These are phyloP conservation scores for Sicus ferrugineus DNA, from an alignment of 2,888 invertebrate species.

Conservation along the genomic window DNA sequence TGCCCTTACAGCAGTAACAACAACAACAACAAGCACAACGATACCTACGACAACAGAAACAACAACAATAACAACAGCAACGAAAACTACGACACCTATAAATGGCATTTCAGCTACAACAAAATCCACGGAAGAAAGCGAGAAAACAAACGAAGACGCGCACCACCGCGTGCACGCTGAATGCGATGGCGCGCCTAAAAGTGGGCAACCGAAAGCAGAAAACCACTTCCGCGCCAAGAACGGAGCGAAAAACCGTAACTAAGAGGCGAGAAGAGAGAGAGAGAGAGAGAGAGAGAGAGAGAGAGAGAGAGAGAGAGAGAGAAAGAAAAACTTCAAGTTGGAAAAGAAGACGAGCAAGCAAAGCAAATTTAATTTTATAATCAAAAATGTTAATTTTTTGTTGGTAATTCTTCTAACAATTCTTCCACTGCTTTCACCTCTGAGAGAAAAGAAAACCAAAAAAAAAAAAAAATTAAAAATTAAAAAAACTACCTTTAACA, in stretches of 20 bases:
- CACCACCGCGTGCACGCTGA: constrained; percentile 21
- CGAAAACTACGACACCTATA: not conserved
- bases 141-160: constrained; percentile 2
- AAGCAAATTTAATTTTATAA: constrained; percentile 35
- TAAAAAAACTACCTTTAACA: constrained; percentile 28
- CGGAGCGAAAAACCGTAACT: not conserved
- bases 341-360: constrained; percentile 21
- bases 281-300: not conserved
- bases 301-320: not conserved
- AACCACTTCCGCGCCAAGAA: too few species aligned
- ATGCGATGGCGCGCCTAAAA: constrained; percentile 28
- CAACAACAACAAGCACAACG: constrained; percentile 9
- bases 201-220: constrained; percentile 15
- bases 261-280: not conserved
- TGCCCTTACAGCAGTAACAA: constrained; percentile 6
- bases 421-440: constrained; percentile 34
- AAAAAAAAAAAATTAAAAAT: constrained; percentile 30
- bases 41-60: not conserved
- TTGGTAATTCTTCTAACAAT: too few species aligned
- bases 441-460: not conserved
- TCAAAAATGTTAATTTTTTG: constrained; percentile 24
- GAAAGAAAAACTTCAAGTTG: not conserved
- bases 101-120: not conserved
- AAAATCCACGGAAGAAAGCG: not conserved
- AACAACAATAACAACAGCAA: constrained; percentile 16